Base-by-base conservation (phyloP, 2,888 invertebrate species). In the Hyalella azteca region DNA sequence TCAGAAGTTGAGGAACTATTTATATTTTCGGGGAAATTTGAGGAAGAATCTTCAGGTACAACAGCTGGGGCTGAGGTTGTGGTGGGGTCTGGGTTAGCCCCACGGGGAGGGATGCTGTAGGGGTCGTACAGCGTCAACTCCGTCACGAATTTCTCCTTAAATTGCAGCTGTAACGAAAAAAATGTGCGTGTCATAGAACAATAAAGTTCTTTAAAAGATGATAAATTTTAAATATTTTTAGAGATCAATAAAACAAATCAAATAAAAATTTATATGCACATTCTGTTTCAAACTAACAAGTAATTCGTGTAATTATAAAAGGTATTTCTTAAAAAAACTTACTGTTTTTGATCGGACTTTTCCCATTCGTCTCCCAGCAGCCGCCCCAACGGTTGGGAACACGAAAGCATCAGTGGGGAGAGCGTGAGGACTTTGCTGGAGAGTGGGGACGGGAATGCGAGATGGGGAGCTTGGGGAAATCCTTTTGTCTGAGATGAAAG, bases 81-180 rank as follows among this genome's bases (percentile, higher is more conserved):
- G 26, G 54, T 0, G 54, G 26, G 29, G 11, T 54, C 26, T 13
- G 59, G 3, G 7, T 5, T 5, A n/a, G 1, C 48, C 48, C 48
- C 76, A 76, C 19, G 11, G 29, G 15, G 29, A 13, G 48, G n/a
- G 1, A n/a, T 11, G 29, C 41, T n/a, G 22, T 19, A 7, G 2
- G 78, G 77, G 79, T 81, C 79, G 50, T 78, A 78, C 0, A 81
- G 5, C 15, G 60, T 78, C 26, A 81, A 41, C 49, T 81, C 81
- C 32, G 81, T 81, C 32, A 81, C 79, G 59, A 79, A 81, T 50
- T 79, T 81, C 15, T 77, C 81, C 15, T 77, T 73, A 19, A 81
- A 49, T 40, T 73, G 79, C 73, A 79, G 60, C 81, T 81, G 78
- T 15, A 4, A 41, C 11, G 22, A 54, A 15, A 45, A 45, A 11